Evolutionary conservation across 2,797 vertebrate genomes (phyloP), one percentile per base, ranked within the genome.

Genomic region (Loriculus beryllinus): DNA sequence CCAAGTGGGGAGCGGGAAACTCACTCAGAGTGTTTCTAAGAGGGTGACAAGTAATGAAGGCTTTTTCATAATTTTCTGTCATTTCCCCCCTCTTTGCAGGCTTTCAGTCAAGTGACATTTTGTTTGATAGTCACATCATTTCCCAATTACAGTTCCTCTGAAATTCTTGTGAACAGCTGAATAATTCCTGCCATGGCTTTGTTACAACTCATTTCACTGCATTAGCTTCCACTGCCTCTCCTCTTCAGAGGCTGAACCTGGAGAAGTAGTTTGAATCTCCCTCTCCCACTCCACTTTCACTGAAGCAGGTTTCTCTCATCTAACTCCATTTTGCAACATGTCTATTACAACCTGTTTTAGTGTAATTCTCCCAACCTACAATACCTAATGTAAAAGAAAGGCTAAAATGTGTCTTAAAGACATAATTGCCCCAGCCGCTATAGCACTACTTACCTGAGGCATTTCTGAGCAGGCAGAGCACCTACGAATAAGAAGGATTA

Each of bases 71-170:
- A 14, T 93, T 89, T 91, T 72, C 83, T 91, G 94, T 94, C 82
- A 28, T 82, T 94, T 64, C 16, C 17, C 28, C 31, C 28, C 26
- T 87, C 84, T 77, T 78, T 83, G 69, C 67, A 95, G 59, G 47
- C 62, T 87, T 88, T 56, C 82, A 92, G 82, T 93, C 79, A 95
- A 95, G 72, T 67, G 92, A 89, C 84, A 89, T 96, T 95, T 93
- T 94, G 49, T 87, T 94, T 85, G 86, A 94, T 90, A 92, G 82
- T 95, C 95, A 93, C 93, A 91, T 96, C 57, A 86, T 91, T 93
- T 94, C 79, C 86, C 82, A 96, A 75, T 95, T 93, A 91, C 40
- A 91, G 85, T 81, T 81, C 78, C 93, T 89, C 84, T 79, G 76
- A 94, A 91, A 93, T 83, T 83, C 86, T 90, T 95, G 70, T 63